phyloP scores from a whole-genome alignment of 2,113 vertebrate species.

The Tricholaema leucomelas region DNA sequence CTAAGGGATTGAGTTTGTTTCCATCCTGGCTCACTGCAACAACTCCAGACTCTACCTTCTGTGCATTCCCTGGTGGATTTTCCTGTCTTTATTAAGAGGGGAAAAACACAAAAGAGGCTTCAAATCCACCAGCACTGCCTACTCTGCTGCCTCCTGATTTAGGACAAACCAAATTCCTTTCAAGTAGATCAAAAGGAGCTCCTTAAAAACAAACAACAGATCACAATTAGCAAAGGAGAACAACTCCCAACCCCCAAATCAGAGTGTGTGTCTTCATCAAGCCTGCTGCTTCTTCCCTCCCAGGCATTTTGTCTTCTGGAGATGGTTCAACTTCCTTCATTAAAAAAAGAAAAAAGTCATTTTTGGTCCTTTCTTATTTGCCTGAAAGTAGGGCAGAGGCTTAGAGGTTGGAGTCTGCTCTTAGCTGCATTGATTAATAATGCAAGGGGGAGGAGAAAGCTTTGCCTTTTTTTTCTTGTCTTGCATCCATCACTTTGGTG shows the following conservation, averaged over 20 bases:
- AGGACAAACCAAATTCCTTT: not conserved
- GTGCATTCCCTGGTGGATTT: not conserved
- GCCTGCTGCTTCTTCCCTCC: not conserved
- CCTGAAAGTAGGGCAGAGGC: slow-evolving; percentile 29
- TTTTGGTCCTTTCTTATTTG: not conserved
- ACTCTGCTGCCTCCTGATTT: not conserved
- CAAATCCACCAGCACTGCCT: not conserved
- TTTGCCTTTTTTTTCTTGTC: not conserved
- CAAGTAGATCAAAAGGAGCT: not conserved
- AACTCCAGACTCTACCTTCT: not conserved
- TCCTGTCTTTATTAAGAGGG: not conserved
- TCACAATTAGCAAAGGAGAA: no score
- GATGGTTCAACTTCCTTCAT: not conserved
- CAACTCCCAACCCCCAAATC: not conserved
- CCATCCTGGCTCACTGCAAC: not conserved
- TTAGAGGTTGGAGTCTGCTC: not conserved
- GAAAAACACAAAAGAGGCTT: not conserved
- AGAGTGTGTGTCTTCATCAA: not conserved
- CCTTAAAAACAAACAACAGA: not conserved
- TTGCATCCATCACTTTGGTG: not conserved
- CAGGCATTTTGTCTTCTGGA: slow-evolving; percentile 8
- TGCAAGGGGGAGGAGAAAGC: not conserved
- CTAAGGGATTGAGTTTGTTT: not conserved
- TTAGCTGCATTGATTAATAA: slow-evolving; percentile 26
- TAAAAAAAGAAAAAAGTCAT: not conserved